Conservation (phyloP, 1,140 invertebrate species). For the Philotrypesis tridentata region DNA sequence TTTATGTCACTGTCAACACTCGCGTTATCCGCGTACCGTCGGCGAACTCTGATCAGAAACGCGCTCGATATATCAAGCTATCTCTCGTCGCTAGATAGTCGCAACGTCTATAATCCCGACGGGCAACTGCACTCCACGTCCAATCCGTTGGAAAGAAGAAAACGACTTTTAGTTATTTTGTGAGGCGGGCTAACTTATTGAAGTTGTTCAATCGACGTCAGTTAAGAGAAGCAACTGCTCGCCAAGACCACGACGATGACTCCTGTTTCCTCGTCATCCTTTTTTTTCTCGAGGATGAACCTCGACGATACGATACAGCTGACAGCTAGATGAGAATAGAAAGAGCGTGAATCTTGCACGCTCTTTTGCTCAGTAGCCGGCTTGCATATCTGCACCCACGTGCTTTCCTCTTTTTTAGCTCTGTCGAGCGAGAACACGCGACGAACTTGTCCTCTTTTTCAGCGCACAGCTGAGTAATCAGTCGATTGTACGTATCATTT, state of each 20-base stretch:
- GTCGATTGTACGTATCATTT: constrained; percentile 4
- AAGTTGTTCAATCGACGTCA: constrained; percentile 34
- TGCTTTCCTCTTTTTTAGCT: constrained; percentile 49
- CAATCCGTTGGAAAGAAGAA: background rate
- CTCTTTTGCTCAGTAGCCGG: constrained; percentile 4
- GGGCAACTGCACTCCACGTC: background rate
- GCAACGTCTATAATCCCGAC: background rate
- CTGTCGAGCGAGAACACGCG: constrained; percentile 51
- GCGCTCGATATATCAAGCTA: background rate
- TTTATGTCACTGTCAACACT: constrained; percentile 39
- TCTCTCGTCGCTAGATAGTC: background rate
- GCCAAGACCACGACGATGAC: constrained; percentile 46
- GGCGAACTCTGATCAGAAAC: background rate
- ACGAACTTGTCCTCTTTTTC: constrained; percentile 20
- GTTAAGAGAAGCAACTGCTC: constrained; percentile 19
- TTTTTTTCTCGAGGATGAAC: background rate
- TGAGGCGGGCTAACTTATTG: background rate
- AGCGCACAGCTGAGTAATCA: background rate
- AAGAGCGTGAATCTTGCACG: background rate
- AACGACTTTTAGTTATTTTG: background rate
- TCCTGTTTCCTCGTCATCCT: constrained; percentile 33
- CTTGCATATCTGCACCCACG: constrained; percentile 53
- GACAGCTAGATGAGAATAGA: background rate
- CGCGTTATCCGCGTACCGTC: constrained; percentile 34
- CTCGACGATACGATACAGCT: background rate